Evolutionary conservation across 2,797 vertebrate genomes (phyloP), one percentile per base, ranked within the genome.

Genomic region (Sebastes kiyomatsui): DNA sequence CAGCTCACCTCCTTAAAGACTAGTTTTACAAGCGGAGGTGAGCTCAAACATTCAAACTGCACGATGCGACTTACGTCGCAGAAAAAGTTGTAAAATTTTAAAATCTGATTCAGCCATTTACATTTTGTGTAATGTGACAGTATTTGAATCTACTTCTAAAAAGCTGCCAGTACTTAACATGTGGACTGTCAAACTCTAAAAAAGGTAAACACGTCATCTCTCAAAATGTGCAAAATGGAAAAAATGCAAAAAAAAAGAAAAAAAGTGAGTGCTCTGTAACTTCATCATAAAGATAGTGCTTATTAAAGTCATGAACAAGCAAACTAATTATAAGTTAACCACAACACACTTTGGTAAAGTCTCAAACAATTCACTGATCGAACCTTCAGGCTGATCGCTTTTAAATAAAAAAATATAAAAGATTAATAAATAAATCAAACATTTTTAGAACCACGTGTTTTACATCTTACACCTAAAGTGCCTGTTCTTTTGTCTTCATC

Each of bases 141-240:
- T 96, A 96, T 96, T 96, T 94, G 96, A 96, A 96, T 94, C 90
- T 95, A 96, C 93, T 94, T 94, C 95, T 95, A 86, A 96, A 96
- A 97, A 97, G 96, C 97, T 96, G 96, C 97, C 96, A 92, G 94
- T 96, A 96, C 93, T 93, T 95, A 75, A 96, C 91, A 93, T 94
- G 92, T 96, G 91, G 96, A 95, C 95, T 96, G 94, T 95, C 94
- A 95, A 87, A 95, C 91, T 95, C 81, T 81, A 85, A 86, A 90
- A 60, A 92, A 89, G 81, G 77, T 87, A 88, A 88, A 94, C 82
- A 79, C 70, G 80, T 91, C 77, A 70, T 94, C 96, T 91, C 94
- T 92, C 91, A 93, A 94, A 95, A 96, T 97, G 97, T 99, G 97
- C 97, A 99, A 99, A 98, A 98, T 83, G 81, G 96, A 97, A 97